Percentiles rank a stretch among this genome's conserved stretches.
Conservation (phyloP, 1,140 invertebrate genomes). For the Pollicipes pollicipes region DNA sequence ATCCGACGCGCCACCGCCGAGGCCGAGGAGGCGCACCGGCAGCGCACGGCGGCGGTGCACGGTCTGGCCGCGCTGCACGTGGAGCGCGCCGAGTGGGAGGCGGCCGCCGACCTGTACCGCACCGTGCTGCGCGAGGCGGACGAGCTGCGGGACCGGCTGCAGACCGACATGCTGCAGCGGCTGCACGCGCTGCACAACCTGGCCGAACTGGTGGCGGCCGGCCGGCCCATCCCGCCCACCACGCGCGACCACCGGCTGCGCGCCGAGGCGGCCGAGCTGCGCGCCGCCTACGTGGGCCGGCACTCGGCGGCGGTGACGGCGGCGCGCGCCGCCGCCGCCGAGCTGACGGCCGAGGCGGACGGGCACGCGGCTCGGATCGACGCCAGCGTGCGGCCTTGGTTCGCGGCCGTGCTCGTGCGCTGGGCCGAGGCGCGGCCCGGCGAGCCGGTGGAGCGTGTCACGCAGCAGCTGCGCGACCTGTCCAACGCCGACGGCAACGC, state of each 20-base stretch:
- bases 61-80: slow-evolving; percentile 44
- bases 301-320: slow-evolving; percentile 22
- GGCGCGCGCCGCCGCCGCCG: slow-evolving; percentile 14
- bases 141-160: slow-evolving; percentile 33
- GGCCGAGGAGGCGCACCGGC: slow-evolving; percentile 44
- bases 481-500: neutral
- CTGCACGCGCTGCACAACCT: slow-evolving; percentile 53
- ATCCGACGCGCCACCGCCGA: slow-evolving; percentile 43
- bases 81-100: slow-evolving; percentile 32
- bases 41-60: slow-evolving; percentile 43
- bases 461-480: neutral
- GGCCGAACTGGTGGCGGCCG: slow-evolving; percentile 31
- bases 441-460: neutral
- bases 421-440: neutral
- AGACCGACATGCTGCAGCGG: slow-evolving; percentile 39
- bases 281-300: slow-evolving; percentile 41
- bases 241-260: slow-evolving; percentile 33
- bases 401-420: neutral
- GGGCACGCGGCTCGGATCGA: neutral
- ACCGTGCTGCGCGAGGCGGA: slow-evolving; percentile 36
- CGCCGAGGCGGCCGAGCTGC: slow-evolving; percentile 34
- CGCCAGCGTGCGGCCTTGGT: neutral
- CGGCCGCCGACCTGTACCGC: slow-evolving; percentile 42
- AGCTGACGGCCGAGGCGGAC: slow-evolving; percentile 21
- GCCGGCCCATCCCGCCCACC: slow-evolving; percentile 29